Evolutionary conservation across 2,797 vertebrate genomes (phyloP).

Genomic region (Squalus acanthias): DNA sequence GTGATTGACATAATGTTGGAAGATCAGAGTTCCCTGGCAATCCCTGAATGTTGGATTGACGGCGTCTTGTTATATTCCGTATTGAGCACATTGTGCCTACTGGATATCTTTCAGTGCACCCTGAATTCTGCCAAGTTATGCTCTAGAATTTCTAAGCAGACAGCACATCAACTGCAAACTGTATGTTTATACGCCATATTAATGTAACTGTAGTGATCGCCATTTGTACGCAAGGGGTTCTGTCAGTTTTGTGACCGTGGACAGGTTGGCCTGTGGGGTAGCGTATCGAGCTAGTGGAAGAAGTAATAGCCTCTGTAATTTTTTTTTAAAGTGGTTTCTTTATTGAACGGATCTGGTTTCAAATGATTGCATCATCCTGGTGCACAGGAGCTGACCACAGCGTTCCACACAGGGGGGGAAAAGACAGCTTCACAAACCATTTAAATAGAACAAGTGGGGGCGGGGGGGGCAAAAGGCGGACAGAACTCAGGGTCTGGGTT

Average conservation of each 20-base stretch:
- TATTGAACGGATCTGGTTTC: neutral
- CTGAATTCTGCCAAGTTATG: neutral
- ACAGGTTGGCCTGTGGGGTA: neutral
- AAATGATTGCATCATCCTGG: neutral
- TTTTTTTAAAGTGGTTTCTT: neutral
- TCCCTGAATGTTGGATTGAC: neutral
- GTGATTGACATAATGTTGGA: slow-evolving; percentile 35
- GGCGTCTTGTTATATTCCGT: neutral
- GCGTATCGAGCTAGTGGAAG: neutral
- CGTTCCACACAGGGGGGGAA: neutral
- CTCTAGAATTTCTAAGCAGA: neutral
- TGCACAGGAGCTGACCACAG: neutral
- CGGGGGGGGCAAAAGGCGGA: neutral
- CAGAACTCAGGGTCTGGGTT: neutral
- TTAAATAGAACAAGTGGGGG: neutral
- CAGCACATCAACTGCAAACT: neutral
- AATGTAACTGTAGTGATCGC: neutral
- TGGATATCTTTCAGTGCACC: neutral
- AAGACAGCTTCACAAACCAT: neutral
- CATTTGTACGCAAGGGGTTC: neutral
- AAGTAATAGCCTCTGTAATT: neutral
- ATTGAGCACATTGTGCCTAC: neutral
- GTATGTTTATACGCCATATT: neutral
- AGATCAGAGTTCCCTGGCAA: slow-evolving; percentile 31
- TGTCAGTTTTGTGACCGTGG: neutral